phyloP scores from a whole-genome alignment of 2,888 invertebrate species.

The Eristalinus aeneus region DNA sequence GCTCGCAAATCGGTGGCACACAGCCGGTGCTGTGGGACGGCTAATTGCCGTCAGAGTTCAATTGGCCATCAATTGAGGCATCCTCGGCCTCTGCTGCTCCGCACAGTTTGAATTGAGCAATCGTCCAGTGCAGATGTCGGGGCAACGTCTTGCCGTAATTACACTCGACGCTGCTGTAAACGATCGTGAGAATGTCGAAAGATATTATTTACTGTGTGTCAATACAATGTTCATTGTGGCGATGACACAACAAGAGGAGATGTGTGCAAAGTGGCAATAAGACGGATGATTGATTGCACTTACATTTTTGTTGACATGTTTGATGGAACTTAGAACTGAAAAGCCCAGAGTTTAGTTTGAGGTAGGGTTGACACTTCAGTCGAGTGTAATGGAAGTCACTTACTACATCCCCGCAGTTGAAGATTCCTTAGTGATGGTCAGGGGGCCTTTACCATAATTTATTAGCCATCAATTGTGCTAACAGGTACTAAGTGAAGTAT shows the following conservation, averaged over 20 bases:
- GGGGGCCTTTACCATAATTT: too few relatives aligned
- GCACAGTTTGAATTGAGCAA: conserved; percentile 11
- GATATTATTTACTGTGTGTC: not conserved
- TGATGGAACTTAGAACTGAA: not conserved
- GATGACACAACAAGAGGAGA: not conserved
- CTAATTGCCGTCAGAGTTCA: conserved; percentile 32
- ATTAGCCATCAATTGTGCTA: too few relatives aligned
- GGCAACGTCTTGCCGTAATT: not conserved
- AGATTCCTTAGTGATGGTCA: too few relatives aligned
- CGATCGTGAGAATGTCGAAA: not conserved
- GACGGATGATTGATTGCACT: not conserved
- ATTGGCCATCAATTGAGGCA: conserved; percentile 30
- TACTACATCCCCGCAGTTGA: too few relatives aligned
- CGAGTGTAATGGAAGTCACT: not conserved
- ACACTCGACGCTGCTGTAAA: not conserved
- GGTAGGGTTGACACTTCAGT: not conserved
- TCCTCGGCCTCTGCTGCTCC: not conserved
- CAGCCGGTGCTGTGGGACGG: not conserved
- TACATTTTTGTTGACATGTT: not conserved
- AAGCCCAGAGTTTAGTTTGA: not conserved
- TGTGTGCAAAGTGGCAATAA: not conserved
- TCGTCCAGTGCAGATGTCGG: not conserved
- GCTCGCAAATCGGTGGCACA: conserved; percentile 8
- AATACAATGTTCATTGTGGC: not conserved
- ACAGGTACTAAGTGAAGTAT: too few relatives aligned